Base-by-base conservation (phyloP, 2,888 invertebrate genomes). In the Plagodis pulveraria region DNA sequence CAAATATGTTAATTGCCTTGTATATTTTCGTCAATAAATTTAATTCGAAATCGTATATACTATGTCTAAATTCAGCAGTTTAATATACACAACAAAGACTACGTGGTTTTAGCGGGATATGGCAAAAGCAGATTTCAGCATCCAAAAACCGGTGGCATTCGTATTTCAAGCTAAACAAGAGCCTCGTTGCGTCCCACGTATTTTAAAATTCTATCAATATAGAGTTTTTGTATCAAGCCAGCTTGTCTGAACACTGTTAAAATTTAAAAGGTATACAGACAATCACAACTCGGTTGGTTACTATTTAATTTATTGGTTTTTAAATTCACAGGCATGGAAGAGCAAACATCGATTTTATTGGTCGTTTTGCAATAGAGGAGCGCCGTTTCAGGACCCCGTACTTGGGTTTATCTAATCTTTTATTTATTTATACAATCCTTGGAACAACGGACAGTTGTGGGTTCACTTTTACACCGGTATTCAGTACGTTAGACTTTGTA, bases 221-320 rank as follows among this genome's bases (percentile, higher is more conserved):
- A 58, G 43, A 57, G 56, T 56, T 64, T 58, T 64, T 50, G 56
- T 52, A 55, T 58, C 53, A 42, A 38, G 48, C 58, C 42, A 42
- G 57, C 48, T 42, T 44, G 49, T 6, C 56, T 53, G 50, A 55
- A 58, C 52, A 42, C 52, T 56, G 47, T 62, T 57, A 51, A 59
- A 56, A 50, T 56, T 54, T 57, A 48, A 45, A n/a, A 33, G 59
- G 48, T 34, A 57, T 52, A 50, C 50, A 59, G 41, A 64, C 61
- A 65, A 68, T 65, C 67, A 65, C 67, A 62, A 53, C 63, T 55
- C 55, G 50, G 57, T 58, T 40, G 46, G 46, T 53, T 62, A 46
- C 72, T 76, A 69, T 67, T 71, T 73, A 72, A 76, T 76, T 73
- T 73, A 77, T 63, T 53, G 55, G 58, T 70, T 77, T 76, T 76